Conservation (phyloP, 2,113 vertebrate species). For the Silurus glanis region DNA sequence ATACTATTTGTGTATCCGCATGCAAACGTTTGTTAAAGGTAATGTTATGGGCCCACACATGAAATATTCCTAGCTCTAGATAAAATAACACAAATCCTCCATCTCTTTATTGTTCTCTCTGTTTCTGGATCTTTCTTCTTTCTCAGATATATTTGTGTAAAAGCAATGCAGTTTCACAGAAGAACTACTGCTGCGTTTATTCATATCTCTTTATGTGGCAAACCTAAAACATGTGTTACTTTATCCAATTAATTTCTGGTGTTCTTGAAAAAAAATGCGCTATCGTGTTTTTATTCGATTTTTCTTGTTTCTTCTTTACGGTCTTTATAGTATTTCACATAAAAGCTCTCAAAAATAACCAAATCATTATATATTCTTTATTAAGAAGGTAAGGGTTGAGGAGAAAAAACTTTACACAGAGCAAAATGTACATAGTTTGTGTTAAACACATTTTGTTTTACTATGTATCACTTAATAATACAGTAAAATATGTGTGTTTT, state of each 20-base stretch:
- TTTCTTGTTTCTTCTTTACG: slow-evolving; percentile 30
- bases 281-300: slow-evolving; percentile 62
- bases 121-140: slow-evolving; percentile 41
- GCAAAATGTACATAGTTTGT: too few species aligned
- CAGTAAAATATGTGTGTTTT: background rate
- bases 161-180: slow-evolving; percentile 64
- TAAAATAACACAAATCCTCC: slow-evolving; percentile 52
- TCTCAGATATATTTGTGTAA: slow-evolving; percentile 59
- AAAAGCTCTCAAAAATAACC: background rate
- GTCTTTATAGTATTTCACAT: background rate
- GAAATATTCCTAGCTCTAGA: slow-evolving; percentile 18
- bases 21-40: slow-evolving; percentile 35
- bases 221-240: background rate
- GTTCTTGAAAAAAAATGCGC: background rate
- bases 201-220: background rate
- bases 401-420: too few species aligned
- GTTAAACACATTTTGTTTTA: background rate
- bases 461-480: background rate
- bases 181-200: slow-evolving; percentile 28
- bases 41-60: slow-evolving; percentile 8
- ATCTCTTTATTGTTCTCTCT: slow-evolving; percentile 31
- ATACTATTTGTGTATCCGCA: slow-evolving; percentile 27
- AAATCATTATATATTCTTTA: background rate
- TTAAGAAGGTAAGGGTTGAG: background rate
- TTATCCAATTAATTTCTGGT: background rate